phyloP scores from a whole-genome alignment of 2,113 vertebrate species.

The Rafetus swinhoei region DNA sequence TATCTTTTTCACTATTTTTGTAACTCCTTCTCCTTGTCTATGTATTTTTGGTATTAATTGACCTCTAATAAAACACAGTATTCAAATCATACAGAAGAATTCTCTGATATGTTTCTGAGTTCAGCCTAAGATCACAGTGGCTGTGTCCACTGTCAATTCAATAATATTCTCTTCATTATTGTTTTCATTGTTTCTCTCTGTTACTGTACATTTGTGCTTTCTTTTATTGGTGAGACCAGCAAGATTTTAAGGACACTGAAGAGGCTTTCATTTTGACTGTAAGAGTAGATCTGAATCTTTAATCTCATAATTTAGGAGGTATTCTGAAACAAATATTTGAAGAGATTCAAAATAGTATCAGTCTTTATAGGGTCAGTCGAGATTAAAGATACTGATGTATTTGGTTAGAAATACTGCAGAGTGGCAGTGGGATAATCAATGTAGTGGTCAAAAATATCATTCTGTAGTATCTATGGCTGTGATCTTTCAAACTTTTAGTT shows the following conservation, averaged over 20 bases:
- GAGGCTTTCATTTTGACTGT: background rate
- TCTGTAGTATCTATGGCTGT: too few species aligned
- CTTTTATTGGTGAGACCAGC: background rate
- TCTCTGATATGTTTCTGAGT: background rate
- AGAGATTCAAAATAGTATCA: background rate
- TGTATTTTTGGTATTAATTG: background rate
- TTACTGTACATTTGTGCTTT: background rate
- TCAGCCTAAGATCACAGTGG: too few species aligned
- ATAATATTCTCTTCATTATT: too few species aligned
- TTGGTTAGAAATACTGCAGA: background rate
- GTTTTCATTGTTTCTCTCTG: too few species aligned
- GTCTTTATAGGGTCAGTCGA: too few species aligned
- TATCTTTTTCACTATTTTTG: background rate
- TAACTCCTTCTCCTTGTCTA: background rate
- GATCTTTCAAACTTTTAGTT: too few species aligned
- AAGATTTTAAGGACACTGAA: background rate
- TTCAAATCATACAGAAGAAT: background rate
- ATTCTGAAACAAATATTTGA: background rate
- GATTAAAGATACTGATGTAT: too few species aligned
- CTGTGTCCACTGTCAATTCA: too few species aligned
- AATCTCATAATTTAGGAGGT: background rate
- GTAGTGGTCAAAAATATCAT: background rate
- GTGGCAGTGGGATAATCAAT: background rate
- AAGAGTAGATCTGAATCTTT: background rate
- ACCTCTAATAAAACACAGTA: background rate